Base-by-base conservation (phyloP, 2,113 vertebrate genomes). In the Poeciliopsis retropinna region DNA sequence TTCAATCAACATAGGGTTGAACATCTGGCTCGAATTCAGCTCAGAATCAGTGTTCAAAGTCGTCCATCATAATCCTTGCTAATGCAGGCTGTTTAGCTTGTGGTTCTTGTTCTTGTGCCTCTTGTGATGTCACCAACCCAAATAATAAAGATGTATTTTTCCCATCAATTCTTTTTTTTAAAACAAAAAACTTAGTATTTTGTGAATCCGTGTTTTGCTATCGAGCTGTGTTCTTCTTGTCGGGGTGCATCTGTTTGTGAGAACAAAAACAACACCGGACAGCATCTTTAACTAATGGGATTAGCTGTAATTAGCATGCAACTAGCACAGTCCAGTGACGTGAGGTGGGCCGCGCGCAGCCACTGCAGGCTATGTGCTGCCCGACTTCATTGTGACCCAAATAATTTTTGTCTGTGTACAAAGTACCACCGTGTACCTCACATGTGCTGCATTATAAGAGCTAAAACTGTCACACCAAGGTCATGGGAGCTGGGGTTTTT, bases 291-390 rank as follows among this genome's bases (percentile, higher is more conserved):
- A 84, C 76, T 76, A 64, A 71, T 61, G 22, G 57, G 69, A 66
- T 47, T 44, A 15, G 5, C 41, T 88, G 71, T 81, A 34, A 79
- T 91, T 84, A 84, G 86, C 86, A 89, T 89, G 76, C 78, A 76
- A 71, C 64, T 67, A 87, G 70, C 79, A 81, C 77, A 77, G 78
- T 78, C 82, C 65, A 76, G 60, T 67, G 60, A 34, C 44, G 39
- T 28, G 41, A 60, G 74, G 84, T 77, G 82, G 68, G 60, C 1
- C 25, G 67, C 34, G 10, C 34, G 10, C 15, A 15, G 65, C 60
- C 3, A 22, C 73, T 37, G 47, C 57, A 69, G 64, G 74, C 60
- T 13, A 72, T 70, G 73, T 66, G 76, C 30, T 61, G 79, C 68
- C 72, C 75, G 76, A 77, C 54, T 64, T 79, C 63, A 17, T 61